phyloP scores from a whole-genome alignment of 2,888 invertebrate species.

The Mesoligia furuncula region DNA sequence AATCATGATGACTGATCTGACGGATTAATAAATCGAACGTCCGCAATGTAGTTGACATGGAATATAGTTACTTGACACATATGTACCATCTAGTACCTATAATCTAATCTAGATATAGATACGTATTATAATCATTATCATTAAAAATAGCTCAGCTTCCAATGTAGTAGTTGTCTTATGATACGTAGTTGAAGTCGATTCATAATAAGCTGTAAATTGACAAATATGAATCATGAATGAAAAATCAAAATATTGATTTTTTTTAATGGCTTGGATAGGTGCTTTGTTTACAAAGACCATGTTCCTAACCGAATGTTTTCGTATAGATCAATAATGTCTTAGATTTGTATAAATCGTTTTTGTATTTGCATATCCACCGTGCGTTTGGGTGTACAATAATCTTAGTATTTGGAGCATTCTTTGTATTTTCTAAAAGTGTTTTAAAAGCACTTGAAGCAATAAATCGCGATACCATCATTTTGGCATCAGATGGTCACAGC shows the following conservation, averaged over 20 bases:
- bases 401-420: slow-evolving; percentile 11
- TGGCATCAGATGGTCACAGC: slow-evolving; percentile 36
- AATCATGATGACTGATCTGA: slow-evolving; percentile 64
- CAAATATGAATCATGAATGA: slow-evolving; percentile 59
- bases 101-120: slow-evolving; percentile 64
- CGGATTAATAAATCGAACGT: slow-evolving; percentile 69
- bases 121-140: slow-evolving; percentile 57
- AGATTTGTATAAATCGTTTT: slow-evolving; percentile 27
- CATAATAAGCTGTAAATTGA: slow-evolving; percentile 71
- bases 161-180: slow-evolving; percentile 60
- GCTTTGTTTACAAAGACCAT: slow-evolving; percentile 17
- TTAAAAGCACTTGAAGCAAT: slow-evolving; percentile 41
- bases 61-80: slow-evolving; percentile 54
- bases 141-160: slow-evolving; percentile 45
- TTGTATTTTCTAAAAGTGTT: slow-evolving; percentile 23
- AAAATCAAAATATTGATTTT: slow-evolving; percentile 42
- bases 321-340: slow-evolving; percentile 30
- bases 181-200: slow-evolving; percentile 60
- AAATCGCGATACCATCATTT: slow-evolving; percentile 49
- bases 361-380: slow-evolving; percentile 3
- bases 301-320: slow-evolving; percentile 34
- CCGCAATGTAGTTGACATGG: slow-evolving; percentile 50
- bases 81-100: slow-evolving; percentile 62
- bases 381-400: slow-evolving; percentile 5
- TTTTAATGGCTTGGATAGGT: background rate